Evolutionary conservation across 2,797 vertebrate genomes (phyloP).

Genomic region (Mycteria americana): DNA sequence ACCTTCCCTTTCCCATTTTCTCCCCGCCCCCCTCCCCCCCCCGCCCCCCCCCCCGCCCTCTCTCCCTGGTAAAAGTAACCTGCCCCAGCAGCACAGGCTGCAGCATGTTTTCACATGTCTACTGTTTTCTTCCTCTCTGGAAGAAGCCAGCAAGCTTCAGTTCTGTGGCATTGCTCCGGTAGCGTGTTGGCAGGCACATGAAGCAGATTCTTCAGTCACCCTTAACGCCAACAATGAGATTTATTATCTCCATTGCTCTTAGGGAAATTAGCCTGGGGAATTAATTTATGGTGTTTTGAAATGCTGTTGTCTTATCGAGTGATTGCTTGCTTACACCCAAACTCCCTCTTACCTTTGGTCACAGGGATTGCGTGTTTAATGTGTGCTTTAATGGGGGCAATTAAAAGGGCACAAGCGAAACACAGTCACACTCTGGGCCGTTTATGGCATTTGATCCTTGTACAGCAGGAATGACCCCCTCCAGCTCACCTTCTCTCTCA

Average conservation of each 20-base stretch:
- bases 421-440: conserved; percentile 55
- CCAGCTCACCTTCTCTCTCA: conserved; percentile 62
- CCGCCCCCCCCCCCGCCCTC: not conserved
- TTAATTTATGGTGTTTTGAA: conserved; percentile 76
- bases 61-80: not conserved
- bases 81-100: not conserved
- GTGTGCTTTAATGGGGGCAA: conserved; percentile 54
- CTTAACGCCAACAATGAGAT: conserved; percentile 45
- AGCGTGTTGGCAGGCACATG: not conserved
- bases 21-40: too few relatives aligned
- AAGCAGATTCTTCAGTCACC: conserved; percentile 28
- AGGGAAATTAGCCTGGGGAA: conserved; percentile 55
- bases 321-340: conserved; percentile 64
- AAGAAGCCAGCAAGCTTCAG: not conserved
- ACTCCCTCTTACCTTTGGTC: conserved; percentile 77
- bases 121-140: not conserved
- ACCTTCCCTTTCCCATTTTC: not conserved
- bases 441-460: conserved; percentile 72
- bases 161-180: conserved; percentile 19
- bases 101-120: not conserved
- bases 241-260: conserved; percentile 61
- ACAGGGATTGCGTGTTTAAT: conserved; percentile 62
- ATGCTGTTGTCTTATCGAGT: conserved; percentile 67
- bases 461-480: conserved; percentile 59
- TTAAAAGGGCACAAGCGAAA: conserved; percentile 51